Percentiles rank a stretch among this genome's conserved stretches.
These are phyloP conservation scores for Synergus laeviventris DNA, from an alignment of 2,888 invertebrate species.

Conservation along the genomic window DNA sequence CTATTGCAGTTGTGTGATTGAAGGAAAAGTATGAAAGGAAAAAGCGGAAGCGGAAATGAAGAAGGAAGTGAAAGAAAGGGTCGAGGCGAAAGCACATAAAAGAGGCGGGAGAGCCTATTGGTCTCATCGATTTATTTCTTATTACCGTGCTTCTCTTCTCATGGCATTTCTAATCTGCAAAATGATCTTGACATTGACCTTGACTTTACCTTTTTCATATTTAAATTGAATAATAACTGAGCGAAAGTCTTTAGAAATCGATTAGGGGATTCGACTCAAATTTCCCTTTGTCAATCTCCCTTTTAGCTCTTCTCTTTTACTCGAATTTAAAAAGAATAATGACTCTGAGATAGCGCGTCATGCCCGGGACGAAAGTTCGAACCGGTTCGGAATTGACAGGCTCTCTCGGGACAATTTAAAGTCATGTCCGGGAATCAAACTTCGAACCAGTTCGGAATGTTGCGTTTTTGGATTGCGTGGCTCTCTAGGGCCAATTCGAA, in stretches of 20 bases:
- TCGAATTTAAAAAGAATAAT: neutral
- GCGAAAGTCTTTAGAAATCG: too few relatives aligned
- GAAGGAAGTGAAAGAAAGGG: neutral
- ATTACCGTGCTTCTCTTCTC: constrained; percentile 1
- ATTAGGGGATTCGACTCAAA: too few relatives aligned
- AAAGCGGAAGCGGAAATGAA: neutral
- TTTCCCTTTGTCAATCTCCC: too few relatives aligned
- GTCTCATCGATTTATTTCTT: constrained; percentile 12
- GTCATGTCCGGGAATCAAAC: too few relatives aligned
- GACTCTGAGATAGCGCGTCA: too few relatives aligned
- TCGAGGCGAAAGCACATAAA: neutral
- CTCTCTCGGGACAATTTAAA: too few relatives aligned
- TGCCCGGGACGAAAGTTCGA: too few relatives aligned
- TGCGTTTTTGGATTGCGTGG: too few relatives aligned
- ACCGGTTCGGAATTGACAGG: too few relatives aligned
- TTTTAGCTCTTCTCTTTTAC: neutral
- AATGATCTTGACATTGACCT: constrained; percentile 2
- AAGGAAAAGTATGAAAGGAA: neutral
- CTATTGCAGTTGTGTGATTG: neutral
- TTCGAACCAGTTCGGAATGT: too few relatives aligned
- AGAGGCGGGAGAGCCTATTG: neutral
- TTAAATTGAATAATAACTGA: neutral
- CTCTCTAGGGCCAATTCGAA: too few relatives aligned
- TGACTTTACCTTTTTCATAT: neutral
- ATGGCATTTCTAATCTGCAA: neutral